A percentile compares a stretch with the other conserved stretches of the same genome.
Evolutionary conservation across 2,113 vertebrate genomes (phyloP).

Genomic region (Malurus elegans): DNA sequence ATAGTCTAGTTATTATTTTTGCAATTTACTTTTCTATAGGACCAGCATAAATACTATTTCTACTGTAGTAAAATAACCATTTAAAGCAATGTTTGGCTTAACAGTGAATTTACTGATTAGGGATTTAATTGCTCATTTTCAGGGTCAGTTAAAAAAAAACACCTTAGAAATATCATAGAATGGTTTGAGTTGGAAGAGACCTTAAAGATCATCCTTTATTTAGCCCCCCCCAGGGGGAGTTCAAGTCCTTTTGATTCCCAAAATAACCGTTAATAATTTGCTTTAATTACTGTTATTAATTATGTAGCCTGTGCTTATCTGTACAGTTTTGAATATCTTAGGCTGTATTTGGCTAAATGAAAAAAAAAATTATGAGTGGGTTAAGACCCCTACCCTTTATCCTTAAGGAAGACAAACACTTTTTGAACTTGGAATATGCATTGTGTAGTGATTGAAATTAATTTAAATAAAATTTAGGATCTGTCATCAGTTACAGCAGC

Average conservation of each 20-base stretch:
- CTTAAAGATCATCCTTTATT: neutral
- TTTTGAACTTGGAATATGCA: neutral
- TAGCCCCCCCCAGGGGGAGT: neutral
- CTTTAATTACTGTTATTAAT: neutral
- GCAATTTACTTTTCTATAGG: neutral
- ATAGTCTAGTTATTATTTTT: neutral
- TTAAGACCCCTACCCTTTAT: neutral
- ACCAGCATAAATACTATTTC: neutral
- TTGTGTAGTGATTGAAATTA: neutral
- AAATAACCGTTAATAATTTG: neutral
- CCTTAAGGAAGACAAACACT: neutral
- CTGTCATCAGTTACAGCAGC: neutral
- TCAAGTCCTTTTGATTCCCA: neutral
- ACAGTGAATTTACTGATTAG: conserved; percentile 37
- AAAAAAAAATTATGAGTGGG: neutral
- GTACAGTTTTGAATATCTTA: neutral
- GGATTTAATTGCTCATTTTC: conserved; percentile 21
- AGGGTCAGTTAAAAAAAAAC: neutral
- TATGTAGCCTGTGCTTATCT: neutral
- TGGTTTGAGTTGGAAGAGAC: neutral
- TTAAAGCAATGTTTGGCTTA: conserved; percentile 22
- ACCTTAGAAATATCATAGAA: neutral
- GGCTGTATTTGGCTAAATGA: neutral
- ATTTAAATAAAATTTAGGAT: neutral
- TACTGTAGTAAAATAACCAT: neutral